Evolutionary conservation across 2,113 vertebrate genomes (phyloP).

Genomic region (Urocitellus parryii): DNA sequence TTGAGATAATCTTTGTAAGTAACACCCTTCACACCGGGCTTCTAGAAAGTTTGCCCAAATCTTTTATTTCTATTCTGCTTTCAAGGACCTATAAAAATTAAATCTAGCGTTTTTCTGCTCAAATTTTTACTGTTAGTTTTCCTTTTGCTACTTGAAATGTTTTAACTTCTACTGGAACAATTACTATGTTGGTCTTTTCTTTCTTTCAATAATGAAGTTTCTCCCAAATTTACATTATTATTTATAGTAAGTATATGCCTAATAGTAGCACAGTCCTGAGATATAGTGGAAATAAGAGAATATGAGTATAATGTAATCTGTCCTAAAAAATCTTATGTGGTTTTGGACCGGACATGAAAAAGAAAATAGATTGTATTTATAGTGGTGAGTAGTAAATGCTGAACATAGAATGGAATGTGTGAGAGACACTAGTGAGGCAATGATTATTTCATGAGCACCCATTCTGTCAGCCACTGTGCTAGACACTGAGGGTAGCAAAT

Average conservation of each 20-base stretch:
- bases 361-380: background rate
- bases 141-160: slow-evolving; percentile 27
- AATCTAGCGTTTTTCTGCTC: background rate
- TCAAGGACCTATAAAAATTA: background rate
- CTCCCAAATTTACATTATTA: background rate
- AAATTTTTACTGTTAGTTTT: slow-evolving; percentile 46
- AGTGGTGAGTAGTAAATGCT: background rate
- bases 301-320: background rate
- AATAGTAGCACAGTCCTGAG: background rate
- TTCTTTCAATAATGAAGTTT: background rate
- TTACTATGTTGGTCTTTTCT: background rate
- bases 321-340: background rate
- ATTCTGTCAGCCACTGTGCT: background rate
- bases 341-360: background rate
- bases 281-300: background rate
- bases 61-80: background rate
- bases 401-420: background rate
- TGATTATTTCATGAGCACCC: background rate
- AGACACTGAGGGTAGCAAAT: background rate
- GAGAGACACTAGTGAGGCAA: background rate
- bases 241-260: background rate
- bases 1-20: background rate
- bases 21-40: background rate
- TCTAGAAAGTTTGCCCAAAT: background rate
- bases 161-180: background rate